Conservation (phyloP, 2,888 invertebrate species). For the Dynastes hyllus region DNA sequence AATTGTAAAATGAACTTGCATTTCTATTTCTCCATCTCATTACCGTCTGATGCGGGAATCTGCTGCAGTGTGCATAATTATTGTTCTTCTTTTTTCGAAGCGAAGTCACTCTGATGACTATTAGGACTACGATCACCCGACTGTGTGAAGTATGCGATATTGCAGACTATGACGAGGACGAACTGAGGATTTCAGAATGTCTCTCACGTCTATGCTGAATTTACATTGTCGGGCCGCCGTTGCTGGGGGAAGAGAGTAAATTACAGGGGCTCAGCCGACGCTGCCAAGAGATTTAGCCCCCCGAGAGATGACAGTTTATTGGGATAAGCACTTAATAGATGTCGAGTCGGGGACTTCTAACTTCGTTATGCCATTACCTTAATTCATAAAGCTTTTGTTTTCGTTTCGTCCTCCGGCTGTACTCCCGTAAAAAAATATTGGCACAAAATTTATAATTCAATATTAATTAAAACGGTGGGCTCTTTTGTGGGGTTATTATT, state of each 20-base stretch:
- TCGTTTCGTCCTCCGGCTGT: constrained; percentile 52
- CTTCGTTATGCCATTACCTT: constrained; percentile 68
- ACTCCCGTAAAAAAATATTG: constrained; percentile 26
- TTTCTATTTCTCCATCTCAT: constrained; percentile 16
- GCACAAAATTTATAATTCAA: constrained; percentile 2
- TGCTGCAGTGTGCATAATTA: constrained; percentile 44
- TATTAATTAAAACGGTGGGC: too few species aligned
- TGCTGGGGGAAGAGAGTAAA: constrained; percentile 62
- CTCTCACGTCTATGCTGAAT: constrained; percentile 66
- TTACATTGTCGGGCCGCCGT: constrained; percentile 64
- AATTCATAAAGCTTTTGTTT: constrained; percentile 69
- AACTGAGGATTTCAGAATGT: constrained; percentile 60
- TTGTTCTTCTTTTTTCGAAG: constrained; percentile 2
- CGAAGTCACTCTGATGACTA: constrained; percentile 11
- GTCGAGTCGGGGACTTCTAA: constrained; percentile 63
- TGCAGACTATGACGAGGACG: constrained; percentile 19
- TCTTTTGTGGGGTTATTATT: too few species aligned
- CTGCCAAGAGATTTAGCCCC: constrained; percentile 63
- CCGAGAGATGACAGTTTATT: constrained; percentile 70
- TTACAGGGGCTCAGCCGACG: constrained; percentile 66
- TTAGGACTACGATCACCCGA: constrained; percentile 14
- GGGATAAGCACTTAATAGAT: constrained; percentile 70
- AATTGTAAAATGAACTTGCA: constrained; percentile 21
- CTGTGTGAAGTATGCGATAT: constrained; percentile 26
- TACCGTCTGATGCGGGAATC: constrained; percentile 17